Evolutionary conservation across 2,113 vertebrate genomes (phyloP).

Genomic region (Archilochus colubris): DNA sequence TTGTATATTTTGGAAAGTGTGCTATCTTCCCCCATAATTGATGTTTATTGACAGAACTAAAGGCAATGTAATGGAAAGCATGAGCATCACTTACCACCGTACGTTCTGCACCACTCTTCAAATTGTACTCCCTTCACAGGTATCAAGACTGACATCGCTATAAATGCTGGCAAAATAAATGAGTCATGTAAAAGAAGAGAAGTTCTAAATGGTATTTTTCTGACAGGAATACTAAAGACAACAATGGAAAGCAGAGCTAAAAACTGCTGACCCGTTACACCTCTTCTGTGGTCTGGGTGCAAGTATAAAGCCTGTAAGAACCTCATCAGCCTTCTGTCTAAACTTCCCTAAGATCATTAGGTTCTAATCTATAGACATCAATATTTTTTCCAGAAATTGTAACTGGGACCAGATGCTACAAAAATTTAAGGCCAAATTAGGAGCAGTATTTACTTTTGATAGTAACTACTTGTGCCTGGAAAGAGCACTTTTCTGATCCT

Average conservation of each 20-base stretch:
- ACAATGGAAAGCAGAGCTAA: not conserved
- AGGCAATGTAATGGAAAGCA: not conserved
- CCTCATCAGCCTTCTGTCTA: not conserved
- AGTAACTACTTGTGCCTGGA: not conserved
- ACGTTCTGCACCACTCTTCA: not conserved
- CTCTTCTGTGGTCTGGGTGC: fast-evolving
- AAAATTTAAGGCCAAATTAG: not conserved
- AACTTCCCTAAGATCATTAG: not conserved
- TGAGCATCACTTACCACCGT: not conserved
- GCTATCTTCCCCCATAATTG: not conserved
- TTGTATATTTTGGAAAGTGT: not conserved
- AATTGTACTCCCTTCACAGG: not conserved
- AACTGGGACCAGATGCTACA: not conserved
- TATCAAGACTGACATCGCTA: not conserved
- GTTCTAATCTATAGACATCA: not conserved
- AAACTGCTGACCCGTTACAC: not conserved
- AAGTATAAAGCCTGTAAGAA: not conserved
- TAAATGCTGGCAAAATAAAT: not conserved
- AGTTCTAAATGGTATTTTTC: not conserved
- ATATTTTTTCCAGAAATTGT: not conserved
- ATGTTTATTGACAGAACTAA: not conserved
- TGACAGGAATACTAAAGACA: not conserved
- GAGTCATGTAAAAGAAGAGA: not conserved
- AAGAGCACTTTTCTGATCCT: not conserved
- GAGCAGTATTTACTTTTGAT: not conserved